Percentiles rank a stretch among this genome's conserved stretches.
Conservation (phyloP, 2,888 invertebrate species). For the Cremastobaeus sp. region DNA sequence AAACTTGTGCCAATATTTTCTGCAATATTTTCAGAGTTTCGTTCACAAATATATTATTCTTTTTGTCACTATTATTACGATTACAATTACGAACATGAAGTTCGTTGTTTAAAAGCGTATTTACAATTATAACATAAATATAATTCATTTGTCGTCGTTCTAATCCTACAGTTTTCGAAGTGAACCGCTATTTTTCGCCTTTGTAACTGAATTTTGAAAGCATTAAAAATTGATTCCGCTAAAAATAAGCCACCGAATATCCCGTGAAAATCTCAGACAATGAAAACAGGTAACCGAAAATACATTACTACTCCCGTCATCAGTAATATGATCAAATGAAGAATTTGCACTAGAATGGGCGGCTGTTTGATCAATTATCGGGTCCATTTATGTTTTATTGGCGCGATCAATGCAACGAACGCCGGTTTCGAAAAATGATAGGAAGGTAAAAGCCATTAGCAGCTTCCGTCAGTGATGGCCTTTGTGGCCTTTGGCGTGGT, state of each 20-base stretch:
- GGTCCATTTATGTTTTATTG: constrained; percentile 32
- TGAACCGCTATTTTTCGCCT: too few species aligned
- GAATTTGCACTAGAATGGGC: constrained; percentile 22
- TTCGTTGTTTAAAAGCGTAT: too few species aligned
- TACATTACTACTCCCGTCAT: not conserved
- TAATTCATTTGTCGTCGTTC: too few species aligned
- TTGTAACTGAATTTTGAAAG: too few species aligned
- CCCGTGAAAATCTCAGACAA: not conserved
- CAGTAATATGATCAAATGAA: constrained; percentile 24
- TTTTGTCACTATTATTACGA: too few species aligned
- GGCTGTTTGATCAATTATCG: constrained; percentile 34
- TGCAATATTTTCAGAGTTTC: too few species aligned
- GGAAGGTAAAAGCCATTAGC: constrained; percentile 8
- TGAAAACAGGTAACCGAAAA: constrained; percentile 1
- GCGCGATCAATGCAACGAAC: constrained; percentile 9
- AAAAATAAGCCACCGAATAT: too few species aligned
- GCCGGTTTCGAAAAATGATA: constrained; percentile 19
- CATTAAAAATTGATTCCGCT: too few species aligned
- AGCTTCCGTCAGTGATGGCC: constrained; percentile 74
- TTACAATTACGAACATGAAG: too few species aligned
- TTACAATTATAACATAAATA: too few species aligned
- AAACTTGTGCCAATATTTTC: not conserved
- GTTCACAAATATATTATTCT: too few species aligned
- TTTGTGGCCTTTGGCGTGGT: constrained; percentile 74
- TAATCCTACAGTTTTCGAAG: too few species aligned